A percentile compares a stretch with the other conserved stretches of the same genome.
Evolutionary conservation across 2,113 vertebrate genomes (phyloP).

Genomic region (Murina feae): DNA sequence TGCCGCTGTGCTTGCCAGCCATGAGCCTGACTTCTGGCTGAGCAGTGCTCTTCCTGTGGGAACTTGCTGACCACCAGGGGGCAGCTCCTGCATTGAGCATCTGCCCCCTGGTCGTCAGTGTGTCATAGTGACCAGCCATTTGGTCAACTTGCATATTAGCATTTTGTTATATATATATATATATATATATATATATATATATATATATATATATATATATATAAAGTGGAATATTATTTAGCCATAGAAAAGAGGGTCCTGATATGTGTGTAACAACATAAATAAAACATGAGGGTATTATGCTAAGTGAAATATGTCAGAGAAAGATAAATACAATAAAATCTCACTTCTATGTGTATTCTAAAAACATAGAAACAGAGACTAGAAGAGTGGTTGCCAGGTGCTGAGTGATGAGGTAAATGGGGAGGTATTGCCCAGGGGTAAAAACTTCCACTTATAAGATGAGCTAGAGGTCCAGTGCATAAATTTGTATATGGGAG

Average conservation of each 20-base stretch:
- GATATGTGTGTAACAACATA: neutral
- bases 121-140: no score
- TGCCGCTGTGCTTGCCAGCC: no score
- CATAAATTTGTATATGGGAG: no score
- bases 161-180: no score
- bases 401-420: neutral
- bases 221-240: neutral
- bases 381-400: neutral
- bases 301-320: neutral
- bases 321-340: neutral
- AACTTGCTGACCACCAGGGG: no score
- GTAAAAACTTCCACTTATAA: neutral
- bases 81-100: no score
- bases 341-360: neutral
- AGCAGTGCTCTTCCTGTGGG: no score
- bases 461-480: no score
- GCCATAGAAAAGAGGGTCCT: neutral
- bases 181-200: no score
- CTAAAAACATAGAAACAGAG: neutral
- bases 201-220: neutral
- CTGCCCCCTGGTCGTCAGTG: no score
- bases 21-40: no score
- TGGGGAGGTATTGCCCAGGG: neutral
- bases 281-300: neutral
- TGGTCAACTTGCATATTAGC: no score